phyloP scores from a whole-genome alignment of 1,140 invertebrate species.

The Hestina assimilis region DNA sequence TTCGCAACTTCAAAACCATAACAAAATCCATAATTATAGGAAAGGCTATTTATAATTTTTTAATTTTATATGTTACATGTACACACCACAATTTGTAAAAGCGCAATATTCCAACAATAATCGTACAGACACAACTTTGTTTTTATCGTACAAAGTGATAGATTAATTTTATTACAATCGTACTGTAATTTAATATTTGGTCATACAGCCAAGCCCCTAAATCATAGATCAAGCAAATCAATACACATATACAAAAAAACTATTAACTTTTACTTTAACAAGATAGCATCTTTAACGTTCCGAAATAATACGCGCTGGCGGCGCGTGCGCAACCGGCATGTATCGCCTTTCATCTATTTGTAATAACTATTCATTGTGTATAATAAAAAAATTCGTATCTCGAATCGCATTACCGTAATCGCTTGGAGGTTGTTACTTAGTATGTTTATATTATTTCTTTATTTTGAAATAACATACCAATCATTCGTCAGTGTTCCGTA shows the following conservation, averaged over 20 bases:
- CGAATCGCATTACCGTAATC: conserved; percentile 53
- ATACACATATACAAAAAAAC: conserved; percentile 9
- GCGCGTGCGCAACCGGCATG: conserved; percentile 43
- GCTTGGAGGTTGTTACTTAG: conserved; percentile 48
- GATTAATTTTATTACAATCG: neutral
- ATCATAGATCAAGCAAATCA: conserved; percentile 13
- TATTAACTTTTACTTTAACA: conserved; percentile 17
- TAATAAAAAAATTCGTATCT: conserved; percentile 56
- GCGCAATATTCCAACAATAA: too few relatives aligned
- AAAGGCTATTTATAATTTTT: too few relatives aligned
- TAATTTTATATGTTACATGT: too few relatives aligned
- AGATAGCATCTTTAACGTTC: conserved; percentile 52
- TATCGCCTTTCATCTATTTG: conserved; percentile 46
- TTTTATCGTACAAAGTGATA: neutral
- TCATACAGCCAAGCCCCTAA: neutral
- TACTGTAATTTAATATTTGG: neutral
- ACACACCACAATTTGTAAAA: too few relatives aligned
- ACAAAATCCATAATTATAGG: too few relatives aligned
- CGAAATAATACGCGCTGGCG: conserved; percentile 43
- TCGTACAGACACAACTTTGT: too few relatives aligned
- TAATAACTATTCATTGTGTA: conserved; percentile 55
- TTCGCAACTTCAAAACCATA: too few relatives aligned
- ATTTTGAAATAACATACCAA: neutral
- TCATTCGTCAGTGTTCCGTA: conserved; percentile 1
- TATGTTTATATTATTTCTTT: conserved; percentile 11